phyloP scores from a whole-genome alignment of 1,140 invertebrate genomes.

The Nasonia vitripennis region DNA sequence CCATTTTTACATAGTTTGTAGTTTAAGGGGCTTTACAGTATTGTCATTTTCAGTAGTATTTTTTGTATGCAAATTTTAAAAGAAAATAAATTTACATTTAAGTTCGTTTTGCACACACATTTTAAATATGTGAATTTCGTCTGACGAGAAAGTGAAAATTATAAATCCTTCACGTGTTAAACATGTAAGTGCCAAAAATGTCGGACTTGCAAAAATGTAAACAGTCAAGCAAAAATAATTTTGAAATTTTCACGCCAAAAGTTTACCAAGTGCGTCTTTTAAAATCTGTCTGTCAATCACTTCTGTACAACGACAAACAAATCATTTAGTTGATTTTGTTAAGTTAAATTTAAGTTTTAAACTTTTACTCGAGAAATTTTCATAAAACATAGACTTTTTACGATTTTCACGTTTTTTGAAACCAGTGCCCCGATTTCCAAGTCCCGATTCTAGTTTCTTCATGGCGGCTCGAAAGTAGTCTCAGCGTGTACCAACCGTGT shows the following conservation, averaged over 20 bases:
- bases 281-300: constrained; percentile 14
- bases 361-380: background rate
- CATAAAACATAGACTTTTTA: constrained; percentile 10
- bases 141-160: constrained; percentile 45
- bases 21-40: constrained; percentile 35
- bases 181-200: constrained; percentile 33
- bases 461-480: constrained; percentile 45
- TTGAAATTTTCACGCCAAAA: background rate
- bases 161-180: constrained; percentile 19
- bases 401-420: constrained; percentile 32
- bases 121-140: background rate
- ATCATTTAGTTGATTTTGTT: constrained; percentile 20
- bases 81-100: background rate
- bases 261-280: background rate
- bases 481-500: constrained; percentile 55
- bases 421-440: constrained; percentile 3
- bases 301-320: constrained; percentile 20
- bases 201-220: constrained; percentile 17
- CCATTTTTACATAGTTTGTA: constrained; percentile 43
- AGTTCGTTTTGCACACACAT: background rate
- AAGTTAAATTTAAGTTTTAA: background rate
- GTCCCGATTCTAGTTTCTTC: constrained; percentile 26
- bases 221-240: constrained; percentile 10
- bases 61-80: background rate
- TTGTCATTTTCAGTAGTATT: constrained; percentile 33